A percentile compares a stretch with the other conserved stretches of the same genome.
These are phyloP conservation scores for Calephelis virginiensis DNA, from an alignment of 1,140 invertebrate genomes.

Conservation along the genomic window DNA sequence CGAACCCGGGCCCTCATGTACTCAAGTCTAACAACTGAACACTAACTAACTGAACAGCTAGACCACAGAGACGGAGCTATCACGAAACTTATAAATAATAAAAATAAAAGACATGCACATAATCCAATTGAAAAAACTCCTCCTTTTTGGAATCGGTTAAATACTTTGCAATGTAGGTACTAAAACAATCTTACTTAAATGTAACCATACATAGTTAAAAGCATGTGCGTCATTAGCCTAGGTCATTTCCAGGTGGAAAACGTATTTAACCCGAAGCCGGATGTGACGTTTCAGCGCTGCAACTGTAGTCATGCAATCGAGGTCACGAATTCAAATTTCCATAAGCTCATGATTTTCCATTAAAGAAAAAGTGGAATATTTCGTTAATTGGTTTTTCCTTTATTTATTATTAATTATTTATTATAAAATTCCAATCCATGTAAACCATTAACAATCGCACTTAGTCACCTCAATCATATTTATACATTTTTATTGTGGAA, in stretches of 20 bases:
- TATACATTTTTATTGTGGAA: background rate
- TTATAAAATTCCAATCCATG: background rate
- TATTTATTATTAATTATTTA: background rate
- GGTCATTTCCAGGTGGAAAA: slow-evolving; percentile 11
- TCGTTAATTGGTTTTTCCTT: slow-evolving; percentile 9
- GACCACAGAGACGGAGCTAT: too few species aligned
- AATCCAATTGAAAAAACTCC: too few species aligned
- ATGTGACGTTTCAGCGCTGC: background rate
- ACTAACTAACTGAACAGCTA: too few species aligned
- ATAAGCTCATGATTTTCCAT: slow-evolving; percentile 6
- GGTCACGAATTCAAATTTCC: slow-evolving; percentile 16
- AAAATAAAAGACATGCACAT: too few species aligned
- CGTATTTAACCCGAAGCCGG: slow-evolving; percentile 5
- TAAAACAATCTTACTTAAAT: too few species aligned
- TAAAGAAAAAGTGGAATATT: slow-evolving; percentile 18
- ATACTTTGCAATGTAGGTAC: too few species aligned
- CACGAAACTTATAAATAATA: too few species aligned
- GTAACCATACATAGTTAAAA: background rate
- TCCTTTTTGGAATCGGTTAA: too few species aligned
- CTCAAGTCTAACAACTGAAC: too few species aligned
- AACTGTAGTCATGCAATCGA: background rate
- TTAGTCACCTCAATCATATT: background rate
- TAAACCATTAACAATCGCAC: background rate
- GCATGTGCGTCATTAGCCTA: background rate
- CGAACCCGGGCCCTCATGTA: too few species aligned